These are phyloP conservation scores for Callinectes sapidus DNA, from an alignment of 2,888 invertebrate species.

Conservation along the genomic window DNA sequence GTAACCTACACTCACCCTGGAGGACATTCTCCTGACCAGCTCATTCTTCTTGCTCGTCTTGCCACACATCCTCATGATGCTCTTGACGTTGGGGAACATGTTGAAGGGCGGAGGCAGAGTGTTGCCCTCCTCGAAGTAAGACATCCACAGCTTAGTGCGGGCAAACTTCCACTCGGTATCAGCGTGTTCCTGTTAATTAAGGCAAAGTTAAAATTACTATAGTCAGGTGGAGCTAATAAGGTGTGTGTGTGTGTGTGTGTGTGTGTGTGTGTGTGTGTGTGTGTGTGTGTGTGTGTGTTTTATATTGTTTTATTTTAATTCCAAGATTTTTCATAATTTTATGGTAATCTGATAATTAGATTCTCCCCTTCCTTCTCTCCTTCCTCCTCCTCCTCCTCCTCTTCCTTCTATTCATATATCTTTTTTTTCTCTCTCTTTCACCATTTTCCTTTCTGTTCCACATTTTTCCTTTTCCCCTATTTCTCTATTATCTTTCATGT, in stretches of 20 bases:
- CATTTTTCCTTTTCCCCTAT: background rate
- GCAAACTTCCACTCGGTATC: conserved; percentile 99
- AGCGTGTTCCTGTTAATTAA: conserved; percentile 85
- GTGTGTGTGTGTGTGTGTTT: too few relatives aligned
- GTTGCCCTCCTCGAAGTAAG: conserved; percentile 93
- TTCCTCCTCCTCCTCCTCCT: background rate
- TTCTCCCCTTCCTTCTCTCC: background rate
- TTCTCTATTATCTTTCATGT: background rate
- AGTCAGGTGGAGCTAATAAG: background rate
- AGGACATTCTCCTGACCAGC: conserved; percentile 76
- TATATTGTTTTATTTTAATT: too few relatives aligned
- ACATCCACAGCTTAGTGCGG: conserved; percentile 94
- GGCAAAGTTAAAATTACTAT: background rate
- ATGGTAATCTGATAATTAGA: too few relatives aligned
- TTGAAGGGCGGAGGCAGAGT: conserved; percentile 96
- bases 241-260: too few relatives aligned
- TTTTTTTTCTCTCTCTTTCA: too few relatives aligned
- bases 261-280: too few relatives aligned
- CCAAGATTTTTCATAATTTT: too few relatives aligned
- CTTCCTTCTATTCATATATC: background rate
- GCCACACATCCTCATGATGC: conserved; percentile 77
- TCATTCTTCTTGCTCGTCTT: conserved; percentile 78
- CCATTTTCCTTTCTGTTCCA: background rate
- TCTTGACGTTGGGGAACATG: conserved; percentile 91
- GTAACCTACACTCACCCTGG: conserved; percentile 72